Evolutionary conservation across 2,113 vertebrate genomes (phyloP).

Genomic region (Eulemur macaco): DNA sequence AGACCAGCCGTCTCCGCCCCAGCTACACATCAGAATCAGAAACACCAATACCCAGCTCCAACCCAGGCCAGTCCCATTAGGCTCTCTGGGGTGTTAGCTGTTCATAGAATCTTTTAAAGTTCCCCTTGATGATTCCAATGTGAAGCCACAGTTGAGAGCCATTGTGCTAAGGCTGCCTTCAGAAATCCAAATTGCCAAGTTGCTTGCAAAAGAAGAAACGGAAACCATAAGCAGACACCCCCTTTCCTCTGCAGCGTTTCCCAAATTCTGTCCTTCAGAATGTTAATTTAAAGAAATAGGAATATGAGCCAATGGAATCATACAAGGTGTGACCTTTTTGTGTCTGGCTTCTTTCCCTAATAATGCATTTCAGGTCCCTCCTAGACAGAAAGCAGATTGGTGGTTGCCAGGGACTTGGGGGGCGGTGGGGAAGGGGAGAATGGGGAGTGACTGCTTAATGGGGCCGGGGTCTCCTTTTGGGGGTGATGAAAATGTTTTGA

Average conservation of each 20-base stretch:
- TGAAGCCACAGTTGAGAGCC: neutral
- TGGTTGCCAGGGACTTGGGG: neutral
- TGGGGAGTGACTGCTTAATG: neutral
- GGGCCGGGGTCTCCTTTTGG: neutral
- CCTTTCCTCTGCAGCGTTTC: neutral
- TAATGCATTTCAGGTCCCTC: neutral
- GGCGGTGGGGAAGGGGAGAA: neutral
- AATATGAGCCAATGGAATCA: neutral
- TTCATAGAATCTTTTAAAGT: neutral
- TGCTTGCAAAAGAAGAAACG: neutral
- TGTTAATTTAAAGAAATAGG: neutral
- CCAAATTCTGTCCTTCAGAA: neutral
- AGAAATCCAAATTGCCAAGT: neutral
- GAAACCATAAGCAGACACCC: neutral
- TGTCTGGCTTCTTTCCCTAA: neutral
- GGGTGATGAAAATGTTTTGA: neutral
- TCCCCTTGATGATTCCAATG: neutral
- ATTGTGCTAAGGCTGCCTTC: neutral
- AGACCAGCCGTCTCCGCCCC: neutral
- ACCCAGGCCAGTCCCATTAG: neutral
- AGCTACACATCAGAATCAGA: neutral
- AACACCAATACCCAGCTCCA: neutral
- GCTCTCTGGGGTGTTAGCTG: too few relatives aligned
- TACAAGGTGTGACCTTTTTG: neutral
- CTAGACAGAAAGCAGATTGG: neutral